These are phyloP conservation scores for Sylvilagus floridanus DNA, from an alignment of 2,797 vertebrate genomes.

Conservation along the genomic window DNA sequence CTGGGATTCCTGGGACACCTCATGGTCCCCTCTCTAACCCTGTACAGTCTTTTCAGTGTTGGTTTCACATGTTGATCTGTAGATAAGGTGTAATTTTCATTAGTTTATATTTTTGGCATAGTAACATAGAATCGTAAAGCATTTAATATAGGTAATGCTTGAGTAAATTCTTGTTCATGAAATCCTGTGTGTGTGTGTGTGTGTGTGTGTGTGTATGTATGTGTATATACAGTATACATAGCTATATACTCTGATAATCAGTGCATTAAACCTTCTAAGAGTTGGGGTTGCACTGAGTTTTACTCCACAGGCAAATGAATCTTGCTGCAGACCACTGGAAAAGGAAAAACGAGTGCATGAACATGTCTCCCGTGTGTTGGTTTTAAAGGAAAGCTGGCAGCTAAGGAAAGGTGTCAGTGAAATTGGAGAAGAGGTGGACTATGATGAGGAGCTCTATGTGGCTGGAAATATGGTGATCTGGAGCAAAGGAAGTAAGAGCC, in stretches of 20 bases:
- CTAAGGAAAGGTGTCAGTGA: constrained; percentile 93
- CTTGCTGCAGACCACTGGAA: constrained; percentile 26
- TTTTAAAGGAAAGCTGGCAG: constrained; percentile 95
- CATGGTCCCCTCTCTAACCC: neutral
- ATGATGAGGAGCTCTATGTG: constrained; percentile 96
- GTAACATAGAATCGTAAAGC: neutral
- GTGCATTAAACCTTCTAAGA: neutral
- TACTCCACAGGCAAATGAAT: neutral
- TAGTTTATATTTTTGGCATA: constrained; percentile 41
- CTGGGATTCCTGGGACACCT: neutral
- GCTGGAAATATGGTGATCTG: constrained; percentile 97
- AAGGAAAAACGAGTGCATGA: constrained; percentile 13
- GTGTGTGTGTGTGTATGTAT: no score
- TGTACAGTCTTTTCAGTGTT: neutral
- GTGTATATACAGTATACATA: neutral
- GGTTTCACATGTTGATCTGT: constrained; percentile 25
- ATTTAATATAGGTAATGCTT: neutral
- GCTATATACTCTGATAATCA: neutral
- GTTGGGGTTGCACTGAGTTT: constrained; percentile 23
- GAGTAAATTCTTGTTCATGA: neutral
- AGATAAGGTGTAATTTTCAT: constrained; percentile 33
- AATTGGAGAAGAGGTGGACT: constrained; percentile 91
- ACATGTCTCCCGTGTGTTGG: constrained; percentile 19
- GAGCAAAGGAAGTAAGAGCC: constrained; percentile 95
- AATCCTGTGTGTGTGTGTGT: neutral